Evolutionary conservation across 2,113 vertebrate genomes (phyloP).

Genomic region (Sapayoa aenigma): DNA sequence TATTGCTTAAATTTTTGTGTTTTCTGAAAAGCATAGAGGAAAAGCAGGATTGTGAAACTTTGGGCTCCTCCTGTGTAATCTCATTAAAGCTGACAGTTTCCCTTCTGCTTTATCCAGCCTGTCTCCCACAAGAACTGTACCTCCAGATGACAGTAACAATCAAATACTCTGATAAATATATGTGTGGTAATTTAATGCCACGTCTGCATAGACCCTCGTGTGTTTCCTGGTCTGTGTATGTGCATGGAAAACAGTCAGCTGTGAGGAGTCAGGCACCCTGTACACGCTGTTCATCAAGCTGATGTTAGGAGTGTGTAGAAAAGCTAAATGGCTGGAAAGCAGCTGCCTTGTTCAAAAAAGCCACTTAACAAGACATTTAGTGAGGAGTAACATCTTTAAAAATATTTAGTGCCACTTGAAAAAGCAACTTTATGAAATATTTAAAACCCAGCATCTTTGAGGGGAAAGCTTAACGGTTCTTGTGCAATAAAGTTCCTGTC

Average conservation of each 20-base stretch:
- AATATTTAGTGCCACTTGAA: neutral
- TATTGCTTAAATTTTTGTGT: neutral
- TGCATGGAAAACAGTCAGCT: neutral
- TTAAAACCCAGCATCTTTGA: neutral
- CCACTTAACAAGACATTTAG: neutral
- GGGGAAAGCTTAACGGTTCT: neutral
- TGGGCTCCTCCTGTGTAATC: neutral
- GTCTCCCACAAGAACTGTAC: neutral
- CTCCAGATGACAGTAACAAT: neutral
- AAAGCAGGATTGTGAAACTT: neutral
- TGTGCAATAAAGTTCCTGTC: neutral
- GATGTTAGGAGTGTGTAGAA: neutral
- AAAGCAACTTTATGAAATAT: constrained; percentile 3
- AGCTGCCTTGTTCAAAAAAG: neutral
- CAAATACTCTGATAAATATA: neutral
- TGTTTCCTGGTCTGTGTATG: neutral
- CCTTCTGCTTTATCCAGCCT: neutral
- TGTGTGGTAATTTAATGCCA: neutral
- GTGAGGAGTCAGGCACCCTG: neutral
- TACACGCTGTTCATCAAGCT: neutral
- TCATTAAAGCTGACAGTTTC: neutral
- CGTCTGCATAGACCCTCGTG: fast-evolving
- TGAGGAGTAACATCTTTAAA: constrained; percentile 3
- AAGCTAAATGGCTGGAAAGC: constrained; percentile 13
- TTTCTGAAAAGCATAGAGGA: neutral